Base-by-base conservation (phyloP, 2,888 invertebrate genomes). In the Choristoneura rosaceana region DNA sequence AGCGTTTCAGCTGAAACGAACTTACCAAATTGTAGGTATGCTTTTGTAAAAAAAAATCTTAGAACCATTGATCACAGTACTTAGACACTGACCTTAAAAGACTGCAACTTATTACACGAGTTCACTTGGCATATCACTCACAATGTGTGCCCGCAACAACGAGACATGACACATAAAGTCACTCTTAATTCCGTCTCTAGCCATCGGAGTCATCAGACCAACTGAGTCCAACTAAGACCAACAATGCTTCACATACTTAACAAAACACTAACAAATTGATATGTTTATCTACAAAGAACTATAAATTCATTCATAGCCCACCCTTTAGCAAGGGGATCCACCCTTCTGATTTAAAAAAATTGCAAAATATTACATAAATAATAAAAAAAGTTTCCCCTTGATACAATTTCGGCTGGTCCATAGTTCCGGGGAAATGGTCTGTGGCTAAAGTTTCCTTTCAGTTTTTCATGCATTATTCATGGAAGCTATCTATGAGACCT, bases 251-350 rank as follows among this genome's bases (percentile, higher is more conserved):
- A 90, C 87, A 90, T 90, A 91, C 88, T 90, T 88, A 88, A 93
- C 93, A 93, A 93, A 93, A 90, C 91, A 91, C 90, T 87, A 92
- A 93, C 93, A 93, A 93, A 93, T 93, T 93, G 93, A 93, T 93
- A 93, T 93, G 93, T 93, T 93, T 93, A 93, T 93, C 93, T 93
- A 92, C 92, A 90, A 86, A 89, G 89, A 84, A 89, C 91, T 88
- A 92, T 92, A 93, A 93, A 92, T 88, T 92, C 92, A 93, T 92
- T 91, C 90, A 89, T 79, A 81, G 89, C 92, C 91, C 93, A 93
- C 94, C 94, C 94, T 94, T 94, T 93, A 90, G 86, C 80, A 80
- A 89, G 85, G 93, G 94, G 93, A 88, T 84, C 86, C 91, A 91
- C 93, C 94, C 94, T 93, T 90, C 89, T 88, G 84, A 83, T 91